phyloP scores from a whole-genome alignment of 2,888 invertebrate genomes.

The Brachylomia viminalis region DNA sequence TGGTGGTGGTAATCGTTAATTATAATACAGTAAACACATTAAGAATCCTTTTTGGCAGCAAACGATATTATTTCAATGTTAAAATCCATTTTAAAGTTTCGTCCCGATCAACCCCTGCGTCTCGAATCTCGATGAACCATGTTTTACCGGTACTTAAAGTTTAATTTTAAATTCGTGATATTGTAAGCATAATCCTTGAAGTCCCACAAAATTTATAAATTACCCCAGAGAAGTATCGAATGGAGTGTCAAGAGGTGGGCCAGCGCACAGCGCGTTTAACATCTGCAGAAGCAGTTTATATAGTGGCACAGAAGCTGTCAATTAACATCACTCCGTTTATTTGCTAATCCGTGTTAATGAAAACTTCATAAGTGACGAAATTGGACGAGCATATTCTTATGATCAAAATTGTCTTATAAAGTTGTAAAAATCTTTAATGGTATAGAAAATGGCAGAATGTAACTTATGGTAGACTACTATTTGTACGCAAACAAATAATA shows the following conservation, averaged over 20 bases:
- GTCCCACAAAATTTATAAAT: conserved; percentile 2
- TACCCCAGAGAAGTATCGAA: conserved; percentile 1
- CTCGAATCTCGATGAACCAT: no score
- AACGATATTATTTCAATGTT: no score
- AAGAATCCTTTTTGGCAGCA: no score
- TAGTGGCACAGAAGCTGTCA: not conserved
- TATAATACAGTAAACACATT: no score
- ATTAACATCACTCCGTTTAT: conserved; percentile 17
- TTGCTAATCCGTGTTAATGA: not conserved
- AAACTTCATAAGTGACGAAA: not conserved
- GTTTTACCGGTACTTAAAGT: conserved; percentile 28
- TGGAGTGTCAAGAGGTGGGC: not conserved
- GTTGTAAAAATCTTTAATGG: conserved; percentile 1
- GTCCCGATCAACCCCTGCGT: no score
- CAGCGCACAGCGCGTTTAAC: not conserved
- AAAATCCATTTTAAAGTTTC: no score
- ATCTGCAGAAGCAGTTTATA: not conserved
- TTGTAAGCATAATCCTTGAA: conserved; percentile 9
- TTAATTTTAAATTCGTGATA: conserved; percentile 37
- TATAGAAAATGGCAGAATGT: not conserved
- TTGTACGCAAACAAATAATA: not conserved
- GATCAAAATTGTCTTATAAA: conserved; percentile 21
- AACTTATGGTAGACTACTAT: not conserved
- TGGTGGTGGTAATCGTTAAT: no score
- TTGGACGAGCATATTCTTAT: conserved; percentile 18